Evolutionary conservation across 2,113 vertebrate species (phyloP), one percentile per base, ranked within the genome.

Genomic region (Leptodactylus fuscus): DNA sequence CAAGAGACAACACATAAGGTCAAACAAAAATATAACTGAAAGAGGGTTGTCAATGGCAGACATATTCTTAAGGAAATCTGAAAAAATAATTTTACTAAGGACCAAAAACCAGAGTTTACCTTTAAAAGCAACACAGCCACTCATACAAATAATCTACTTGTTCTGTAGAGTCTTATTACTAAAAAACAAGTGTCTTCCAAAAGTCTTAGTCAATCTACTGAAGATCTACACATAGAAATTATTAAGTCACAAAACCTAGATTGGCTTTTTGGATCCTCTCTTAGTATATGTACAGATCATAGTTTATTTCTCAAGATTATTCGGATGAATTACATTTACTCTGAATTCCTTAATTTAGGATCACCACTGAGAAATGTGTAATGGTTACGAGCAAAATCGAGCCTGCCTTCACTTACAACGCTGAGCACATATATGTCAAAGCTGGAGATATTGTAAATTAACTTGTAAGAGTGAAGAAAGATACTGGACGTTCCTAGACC

Each of bases 401-500:
- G 29, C 15, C 32, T 67, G 32, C 6, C 27, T 34, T 67, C 62
- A 18, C 34, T 67, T 34, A 34, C 32, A 67, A 34, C 32, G 1
- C 62, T 36, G 62, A 32, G 1, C 29, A 36, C 62, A 67, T 67
- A 65, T 65, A 34, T 67, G 29, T 67, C 62, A 67, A 67, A 34
- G 62, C 32, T 67, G 62, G 7, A 67, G 62, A 67, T 67, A 67
- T 67, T 67, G 29, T 67, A 67, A 36, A 67, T 67, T 5, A 67
- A 67, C 29, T 34, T 36, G 62, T 67, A 20, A 34, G 32, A 18
- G 62, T 34, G 29, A 67, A 67, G 62, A 2, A 34, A 67, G 62
- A 67, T 67, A 34, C 10, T 67, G 29, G 5, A 32, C 15, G 16
- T 34, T 34, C 32, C 62, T 34, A 67, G 62, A 67, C 62, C 62